Base-by-base conservation (phyloP, 2,113 vertebrate genomes). In the Noctilio leporinus region DNA sequence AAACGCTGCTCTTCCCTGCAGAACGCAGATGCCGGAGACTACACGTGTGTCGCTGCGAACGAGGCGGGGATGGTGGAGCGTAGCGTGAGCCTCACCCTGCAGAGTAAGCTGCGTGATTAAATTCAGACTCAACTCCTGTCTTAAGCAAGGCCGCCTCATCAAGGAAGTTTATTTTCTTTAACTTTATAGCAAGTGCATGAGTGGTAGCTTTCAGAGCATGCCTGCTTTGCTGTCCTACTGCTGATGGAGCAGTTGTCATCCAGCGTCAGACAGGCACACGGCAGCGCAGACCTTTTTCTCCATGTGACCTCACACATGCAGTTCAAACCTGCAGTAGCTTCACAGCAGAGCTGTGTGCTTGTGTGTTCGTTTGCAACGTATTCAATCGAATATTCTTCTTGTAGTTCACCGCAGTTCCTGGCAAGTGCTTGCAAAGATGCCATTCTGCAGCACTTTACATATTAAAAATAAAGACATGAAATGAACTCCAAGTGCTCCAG, bases 11-110 rank as follows among this genome's bases (percentile, higher is more conserved):
- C 80, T 10, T 57, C 87, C 92, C 91, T 91, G 10, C 87, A 99
- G 99, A 99, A 98, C 77, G 99, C 99, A 98, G 99, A 99, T 97
- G 99, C 99, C 11, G 99, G 99, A 49, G 99, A 98, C 97, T 99
- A 99, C 90, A 98, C 98, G n/a, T 99, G 99, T 0, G 98, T 99
- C 78, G 99, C 99, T 22, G 98, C 99, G 86, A 99, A 99, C 1
- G 99, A 99, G 3, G 99, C 98, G 0, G 99, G 99, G 0, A 98
- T 98, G 47, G 99, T 99, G 93, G 99, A 99, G 92, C 99, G 99
- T 89, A 99, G 98, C 40, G 98, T 99, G 95, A 99, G 98, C 0
- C 98, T 99, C 7, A 99, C 98, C 0, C 97, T 99, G 93, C 99
- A 99, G 83, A 99, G 99, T 99, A 99, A 99, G 99, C 85, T 57